phyloP scores from a whole-genome alignment of 92 coral and sea anemone genomes.

The Umimayanthus kanabou region DNA sequence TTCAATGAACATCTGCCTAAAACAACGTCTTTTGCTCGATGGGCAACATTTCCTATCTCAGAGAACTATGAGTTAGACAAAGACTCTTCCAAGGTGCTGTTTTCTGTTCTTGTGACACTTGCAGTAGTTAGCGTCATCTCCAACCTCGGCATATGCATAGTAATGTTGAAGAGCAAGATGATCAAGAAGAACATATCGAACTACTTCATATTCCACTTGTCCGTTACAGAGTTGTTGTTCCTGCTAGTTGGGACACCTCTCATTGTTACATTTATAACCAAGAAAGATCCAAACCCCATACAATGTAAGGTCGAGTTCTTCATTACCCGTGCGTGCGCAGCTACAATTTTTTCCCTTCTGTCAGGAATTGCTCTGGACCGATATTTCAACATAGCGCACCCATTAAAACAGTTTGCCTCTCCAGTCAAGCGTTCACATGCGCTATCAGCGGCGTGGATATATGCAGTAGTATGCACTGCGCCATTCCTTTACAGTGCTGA shows the following conservation, averaged over 20 bases:
- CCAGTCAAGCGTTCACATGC: conserved; percentile 9
- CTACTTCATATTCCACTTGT: conserved; percentile 27
- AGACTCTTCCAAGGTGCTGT: conserved; percentile 12
- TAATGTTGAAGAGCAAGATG: conserved; percentile 30
- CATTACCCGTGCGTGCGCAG: conserved; percentile 31
- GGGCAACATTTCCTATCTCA: conserved; percentile 25
- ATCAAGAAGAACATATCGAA: conserved; percentile 31
- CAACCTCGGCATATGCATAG: conserved; percentile 4
- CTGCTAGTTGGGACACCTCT: conserved; percentile 25
- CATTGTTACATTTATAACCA: background rate
- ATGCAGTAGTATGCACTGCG: conserved; percentile 9
- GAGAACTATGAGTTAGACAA: conserved; percentile 6
- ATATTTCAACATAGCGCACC: conserved; percentile 27
- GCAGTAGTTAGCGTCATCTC: background rate
- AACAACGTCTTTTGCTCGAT: background rate
- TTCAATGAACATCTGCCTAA: too few species aligned
- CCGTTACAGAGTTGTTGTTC: conserved; percentile 17
- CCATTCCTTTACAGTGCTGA: conserved; percentile 33
- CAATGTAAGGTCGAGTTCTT: conserved; percentile 36
- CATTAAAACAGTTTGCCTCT: background rate
- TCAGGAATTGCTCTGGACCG: conserved; percentile 38
- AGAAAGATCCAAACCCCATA: background rate
- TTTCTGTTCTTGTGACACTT: background rate
- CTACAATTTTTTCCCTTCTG: conserved; percentile 22
- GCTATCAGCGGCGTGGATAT: conserved; percentile 7